Base-by-base conservation (phyloP, 2,113 vertebrate species). In the Myiagra hebetior region DNA sequence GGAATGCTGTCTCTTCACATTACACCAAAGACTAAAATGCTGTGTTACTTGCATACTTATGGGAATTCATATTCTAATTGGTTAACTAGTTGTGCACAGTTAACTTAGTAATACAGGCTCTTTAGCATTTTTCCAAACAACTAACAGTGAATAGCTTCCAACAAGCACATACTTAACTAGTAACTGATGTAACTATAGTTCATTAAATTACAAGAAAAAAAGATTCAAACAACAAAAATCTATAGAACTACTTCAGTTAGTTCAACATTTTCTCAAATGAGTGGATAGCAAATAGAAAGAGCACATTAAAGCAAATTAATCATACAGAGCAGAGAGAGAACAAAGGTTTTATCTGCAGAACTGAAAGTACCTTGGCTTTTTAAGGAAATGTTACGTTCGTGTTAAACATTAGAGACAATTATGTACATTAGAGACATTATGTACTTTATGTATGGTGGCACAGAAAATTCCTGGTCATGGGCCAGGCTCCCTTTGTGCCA, bases 231-330 rank as follows among this genome's bases (percentile, higher is more conserved):
- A 47, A 35, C 7, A 93, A 65, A 68, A 79, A 81, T 57, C 42
- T 60, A 21, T 17, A 65, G 2, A 42, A 76, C 33, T 69, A 33
- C 3, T 77, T 80, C 1, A 27, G 87, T 84, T 59, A 74, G 22
- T 69, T 83, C 53, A 84, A 52, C 39, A 50, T 77, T 87, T 94
- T 76, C 67, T 83, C 33, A 69, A 57, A 76, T n/a, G 24, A 79
- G 20, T 12, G 85, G 42, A 39, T 8, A 47, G 33, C 5, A 91
- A 81, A 50, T 33, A 59, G 39, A 85, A 82, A 28, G 42, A 68
- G 50, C 22, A 65, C 8, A 57, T 33, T 35, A 56, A 8, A 64
- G n/a, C 35, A 79, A 74, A 79, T 68, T 23, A 89, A 84, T 67
- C 18, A 26, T 28, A 80, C 39, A 12, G 10, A 37, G 15, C 37